A percentile compares a stretch with the other conserved stretches of the same genome.
phyloP scores from a whole-genome alignment of 2,797 vertebrate genomes.

The Carapus acus region DNA sequence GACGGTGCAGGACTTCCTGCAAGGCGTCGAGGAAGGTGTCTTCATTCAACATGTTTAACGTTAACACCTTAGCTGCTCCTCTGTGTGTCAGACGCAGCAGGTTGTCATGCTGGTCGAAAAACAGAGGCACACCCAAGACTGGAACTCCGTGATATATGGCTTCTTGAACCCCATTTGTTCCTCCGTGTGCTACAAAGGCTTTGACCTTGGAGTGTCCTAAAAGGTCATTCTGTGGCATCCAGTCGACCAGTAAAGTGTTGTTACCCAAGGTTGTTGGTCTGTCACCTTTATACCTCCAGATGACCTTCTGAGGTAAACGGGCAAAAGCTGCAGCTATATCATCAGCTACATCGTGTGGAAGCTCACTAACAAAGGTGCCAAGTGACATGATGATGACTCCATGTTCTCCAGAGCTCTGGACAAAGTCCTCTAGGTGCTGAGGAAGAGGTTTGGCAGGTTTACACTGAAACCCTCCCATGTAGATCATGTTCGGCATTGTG shows the following conservation, averaged over 20 bases:
- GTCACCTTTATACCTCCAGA: conserved; percentile 63
- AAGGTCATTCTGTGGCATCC: conserved; percentile 72
- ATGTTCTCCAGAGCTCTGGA: conserved; percentile 65
- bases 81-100: conserved; percentile 51
- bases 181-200: no score
- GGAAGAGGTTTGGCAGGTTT: conserved; percentile 62
- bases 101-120: conserved; percentile 68
- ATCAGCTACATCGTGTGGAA: conserved; percentile 53
- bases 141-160: conserved; percentile 64
- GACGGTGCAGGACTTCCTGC: conserved; percentile 54
- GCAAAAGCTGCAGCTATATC: conserved; percentile 61
- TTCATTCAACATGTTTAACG: conserved; percentile 48
- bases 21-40: conserved; percentile 57
- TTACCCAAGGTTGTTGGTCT: conserved; percentile 57
- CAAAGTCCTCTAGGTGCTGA: conserved; percentile 63
- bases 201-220: conserved; percentile 64
- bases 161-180: conserved; percentile 68
- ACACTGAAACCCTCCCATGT: conserved; percentile 73
- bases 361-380: conserved; percentile 56
- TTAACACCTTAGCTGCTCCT: conserved; percentile 57
- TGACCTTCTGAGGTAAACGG: conserved; percentile 67
- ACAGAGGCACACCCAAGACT: conserved; percentile 50
- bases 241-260: conserved; percentile 66
- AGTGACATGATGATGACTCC: conserved; percentile 73
- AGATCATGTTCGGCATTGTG: conserved; percentile 74